Evolutionary conservation across 2,888 invertebrate species (phyloP), one percentile per base, ranked within the genome.

Genomic region (Cartodere bifasciata): DNA sequence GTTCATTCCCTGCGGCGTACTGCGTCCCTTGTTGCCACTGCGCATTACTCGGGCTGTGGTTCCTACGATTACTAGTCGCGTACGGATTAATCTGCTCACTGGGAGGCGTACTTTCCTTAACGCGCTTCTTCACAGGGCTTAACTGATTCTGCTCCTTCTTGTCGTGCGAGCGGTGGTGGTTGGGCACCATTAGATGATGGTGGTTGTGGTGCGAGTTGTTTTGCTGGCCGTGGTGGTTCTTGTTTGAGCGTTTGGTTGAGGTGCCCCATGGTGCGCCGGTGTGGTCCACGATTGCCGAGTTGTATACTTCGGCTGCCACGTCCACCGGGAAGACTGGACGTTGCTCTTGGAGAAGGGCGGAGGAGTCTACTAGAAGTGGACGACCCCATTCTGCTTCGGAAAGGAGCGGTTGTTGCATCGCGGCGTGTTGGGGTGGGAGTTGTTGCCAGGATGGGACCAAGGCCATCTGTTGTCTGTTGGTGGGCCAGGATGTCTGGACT

Each of bases 41-140:
- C 16, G 52, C 54, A 16, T 50, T 50, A 20, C 32, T 29, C 4
- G 44, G 58, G 42, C 37, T 62, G 53, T 48, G 62, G 52, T 53
- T 53, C 20, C 53, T 48, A 23, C 36, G 42, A 23, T 38, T 40
- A 23, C 37, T 43, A 31, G 40, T 40, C 3, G 42, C 37, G 36
- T 53, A 53, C 25, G 13, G 28, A 33, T 42, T 45, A 3, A 49
- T 36, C 32, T 57, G 59, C 33, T 61, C 59, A 36, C 75, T 73
- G 23, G 86, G 91, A 13, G 92, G 92, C 13, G 91, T 87, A 50
- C 87, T 90, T 55, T 94, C 94, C 59, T 94, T 94, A 23, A 94
- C 92, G 11, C 94, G 74, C 58, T 95, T 95, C 67, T 95, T 95
- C 14, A 94, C 92, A 2, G 95, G 95, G 48, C 91, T 92, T 48